These are phyloP conservation scores for Takifugu bimaculatus DNA, from an alignment of 2,113 vertebrate genomes.

Conservation along the genomic window DNA sequence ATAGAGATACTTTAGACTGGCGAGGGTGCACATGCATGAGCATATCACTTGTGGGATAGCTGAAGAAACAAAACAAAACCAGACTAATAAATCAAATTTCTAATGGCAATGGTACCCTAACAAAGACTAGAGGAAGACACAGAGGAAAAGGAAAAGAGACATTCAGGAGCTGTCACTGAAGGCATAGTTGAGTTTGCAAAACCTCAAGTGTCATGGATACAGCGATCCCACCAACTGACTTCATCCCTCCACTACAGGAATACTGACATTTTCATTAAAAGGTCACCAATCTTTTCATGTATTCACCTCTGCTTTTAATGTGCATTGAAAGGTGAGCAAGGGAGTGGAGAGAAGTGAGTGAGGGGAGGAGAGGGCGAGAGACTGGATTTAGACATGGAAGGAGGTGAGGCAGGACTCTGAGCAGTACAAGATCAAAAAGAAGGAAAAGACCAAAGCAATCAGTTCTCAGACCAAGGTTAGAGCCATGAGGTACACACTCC, in stretches of 20 bases:
- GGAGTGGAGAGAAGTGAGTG: conserved; percentile 61
- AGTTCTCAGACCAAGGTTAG: conserved; percentile 55
- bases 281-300: conserved; percentile 85
- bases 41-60: too few species aligned
- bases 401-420: conserved; percentile 42
- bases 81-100: not conserved
- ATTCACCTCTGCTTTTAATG: conserved; percentile 82
- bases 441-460: conserved; percentile 62
- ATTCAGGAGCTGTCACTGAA: conserved; percentile 45
- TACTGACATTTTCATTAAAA: conserved; percentile 84
- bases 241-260: conserved; percentile 53
- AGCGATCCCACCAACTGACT: conserved; percentile 11
- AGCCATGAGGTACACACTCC: conserved; percentile 37
- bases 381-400: conserved; percentile 41
- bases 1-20: not conserved
- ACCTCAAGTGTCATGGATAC: conserved; percentile 54
- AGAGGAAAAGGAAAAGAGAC: conserved; percentile 41
- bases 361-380: conserved; percentile 52
- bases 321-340: conserved; percentile 76
- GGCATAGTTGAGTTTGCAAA: conserved; percentile 56
- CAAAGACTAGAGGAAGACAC: conserved; percentile 10
- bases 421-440: conserved; percentile 67
- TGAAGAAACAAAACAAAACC: not conserved
- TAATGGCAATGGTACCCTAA: not conserved
- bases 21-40: too few species aligned